Conservation (phyloP, 2,797 vertebrate species). For the Huso huso region DNA sequence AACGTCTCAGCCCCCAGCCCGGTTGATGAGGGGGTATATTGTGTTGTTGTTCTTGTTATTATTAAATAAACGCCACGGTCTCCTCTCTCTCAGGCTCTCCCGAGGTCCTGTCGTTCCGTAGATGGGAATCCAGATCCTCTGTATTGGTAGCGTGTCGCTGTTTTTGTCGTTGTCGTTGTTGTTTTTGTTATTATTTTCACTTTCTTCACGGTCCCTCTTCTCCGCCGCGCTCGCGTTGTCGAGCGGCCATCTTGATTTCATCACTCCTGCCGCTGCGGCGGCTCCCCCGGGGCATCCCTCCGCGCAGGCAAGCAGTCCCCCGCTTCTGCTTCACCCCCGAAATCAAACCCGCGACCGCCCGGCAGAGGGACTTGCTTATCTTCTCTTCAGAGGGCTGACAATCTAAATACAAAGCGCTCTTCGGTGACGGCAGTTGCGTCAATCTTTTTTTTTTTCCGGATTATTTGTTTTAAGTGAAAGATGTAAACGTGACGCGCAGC, state of each 20-base stretch:
- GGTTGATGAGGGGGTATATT: too few species aligned
- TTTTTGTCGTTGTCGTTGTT: constrained; percentile 15
- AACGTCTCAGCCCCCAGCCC: too few species aligned
- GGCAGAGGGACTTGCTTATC: too few species aligned
- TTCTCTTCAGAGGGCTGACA: too few species aligned
- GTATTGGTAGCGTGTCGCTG: constrained; percentile 36
- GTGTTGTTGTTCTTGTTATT: too few species aligned
- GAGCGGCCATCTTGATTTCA: constrained; percentile 74
- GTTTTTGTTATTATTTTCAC: constrained; percentile 28
- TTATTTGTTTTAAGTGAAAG: neutral
- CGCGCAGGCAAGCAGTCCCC: constrained; percentile 1
- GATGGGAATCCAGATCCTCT: neutral
- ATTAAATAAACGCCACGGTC: constrained; percentile 5
- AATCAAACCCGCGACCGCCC: too few species aligned
- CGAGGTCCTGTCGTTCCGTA: constrained; percentile 39
- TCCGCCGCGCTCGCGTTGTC: constrained; percentile 58
- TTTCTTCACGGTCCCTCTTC: constrained; percentile 33
- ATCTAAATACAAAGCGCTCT: too few species aligned
- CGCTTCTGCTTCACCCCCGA: too few species aligned
- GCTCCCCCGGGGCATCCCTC: neutral
- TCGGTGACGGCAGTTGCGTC: too few species aligned
- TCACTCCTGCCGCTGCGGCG: constrained; percentile 47
- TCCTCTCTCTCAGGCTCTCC: constrained; percentile 20
- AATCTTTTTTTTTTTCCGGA: neutral
- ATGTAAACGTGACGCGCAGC: neutral